phyloP scores from a whole-genome alignment of 2,888 invertebrate species.

The Drosophila monieri region DNA sequence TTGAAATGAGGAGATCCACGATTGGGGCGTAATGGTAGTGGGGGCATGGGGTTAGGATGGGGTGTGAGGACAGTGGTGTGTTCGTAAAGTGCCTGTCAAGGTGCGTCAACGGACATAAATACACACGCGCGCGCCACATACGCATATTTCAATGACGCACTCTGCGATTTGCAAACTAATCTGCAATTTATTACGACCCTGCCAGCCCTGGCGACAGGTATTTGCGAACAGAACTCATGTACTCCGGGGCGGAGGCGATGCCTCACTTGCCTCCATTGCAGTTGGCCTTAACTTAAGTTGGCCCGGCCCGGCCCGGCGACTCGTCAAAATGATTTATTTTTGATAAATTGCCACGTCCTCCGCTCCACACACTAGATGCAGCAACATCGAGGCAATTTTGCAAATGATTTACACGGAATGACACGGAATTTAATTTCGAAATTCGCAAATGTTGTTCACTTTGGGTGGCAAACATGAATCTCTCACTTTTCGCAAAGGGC shows the following conservation, averaged over 20 bases:
- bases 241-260: conserved; percentile 22
- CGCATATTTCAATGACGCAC: conserved; percentile 61
- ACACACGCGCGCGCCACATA: conserved; percentile 3
- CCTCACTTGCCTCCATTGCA: conserved; percentile 47
- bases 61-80: not conserved
- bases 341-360: conserved; percentile 79
- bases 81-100: conserved; percentile 38
- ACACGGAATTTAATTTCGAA: conserved; percentile 82
- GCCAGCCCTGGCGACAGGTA: conserved; percentile 75
- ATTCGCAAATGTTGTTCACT: conserved; percentile 77
- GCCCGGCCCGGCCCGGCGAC: conserved; percentile 58
- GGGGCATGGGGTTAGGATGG: not conserved
- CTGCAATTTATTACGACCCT: conserved; percentile 77
- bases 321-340: conserved; percentile 83
- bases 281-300: conserved; percentile 44
- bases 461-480: conserved; percentile 81
- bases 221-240: conserved; percentile 31
- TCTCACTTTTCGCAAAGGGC: conserved; percentile 22
- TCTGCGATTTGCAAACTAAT: conserved; percentile 80
- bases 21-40: not conserved
- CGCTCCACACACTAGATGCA: conserved; percentile 43
- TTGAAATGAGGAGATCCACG: conserved; percentile 47
- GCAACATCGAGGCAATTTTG: conserved; percentile 60
- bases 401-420: conserved; percentile 82
- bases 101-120: conserved; percentile 36